These are phyloP conservation scores for Hydraecia micacea DNA, from an alignment of 2,888 invertebrate genomes.

Conservation along the genomic window DNA sequence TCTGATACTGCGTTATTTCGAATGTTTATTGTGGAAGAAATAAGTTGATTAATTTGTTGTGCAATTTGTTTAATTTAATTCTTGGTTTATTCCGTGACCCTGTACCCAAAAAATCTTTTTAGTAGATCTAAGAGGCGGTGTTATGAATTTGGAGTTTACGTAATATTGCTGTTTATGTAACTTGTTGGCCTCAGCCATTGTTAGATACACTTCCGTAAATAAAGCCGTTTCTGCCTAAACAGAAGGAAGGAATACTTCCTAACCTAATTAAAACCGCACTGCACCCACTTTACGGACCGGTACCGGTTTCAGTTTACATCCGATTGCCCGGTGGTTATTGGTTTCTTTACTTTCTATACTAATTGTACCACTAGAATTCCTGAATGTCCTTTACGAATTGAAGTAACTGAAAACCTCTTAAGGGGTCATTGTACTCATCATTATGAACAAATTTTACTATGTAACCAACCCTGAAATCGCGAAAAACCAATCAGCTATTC, in stretches of 20 bases:
- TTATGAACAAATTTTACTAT: neutral
- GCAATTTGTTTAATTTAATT: neutral
- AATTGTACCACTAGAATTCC: neutral
- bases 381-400: neutral
- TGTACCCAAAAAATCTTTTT: neutral
- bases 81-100: neutral
- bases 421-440: neutral
- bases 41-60: neutral
- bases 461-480: neutral
- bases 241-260: neutral
- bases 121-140: neutral
- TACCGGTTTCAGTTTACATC: neutral
- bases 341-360: neutral
- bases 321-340: neutral
- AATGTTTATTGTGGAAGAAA: neutral
- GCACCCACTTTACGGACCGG: neutral
- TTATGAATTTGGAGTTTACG: neutral
- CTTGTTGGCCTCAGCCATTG: neutral
- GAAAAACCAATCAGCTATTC: neutral
- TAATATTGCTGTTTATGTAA: neutral
- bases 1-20: conserved; percentile 9
- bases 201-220: neutral
- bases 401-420: neutral
- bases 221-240: neutral
- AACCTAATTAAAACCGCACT: conserved; percentile 8